Evolutionary conservation across 2,888 invertebrate genomes (phyloP), one percentile per base, ranked within the genome.

Genomic region (Gerris lacustris): DNA sequence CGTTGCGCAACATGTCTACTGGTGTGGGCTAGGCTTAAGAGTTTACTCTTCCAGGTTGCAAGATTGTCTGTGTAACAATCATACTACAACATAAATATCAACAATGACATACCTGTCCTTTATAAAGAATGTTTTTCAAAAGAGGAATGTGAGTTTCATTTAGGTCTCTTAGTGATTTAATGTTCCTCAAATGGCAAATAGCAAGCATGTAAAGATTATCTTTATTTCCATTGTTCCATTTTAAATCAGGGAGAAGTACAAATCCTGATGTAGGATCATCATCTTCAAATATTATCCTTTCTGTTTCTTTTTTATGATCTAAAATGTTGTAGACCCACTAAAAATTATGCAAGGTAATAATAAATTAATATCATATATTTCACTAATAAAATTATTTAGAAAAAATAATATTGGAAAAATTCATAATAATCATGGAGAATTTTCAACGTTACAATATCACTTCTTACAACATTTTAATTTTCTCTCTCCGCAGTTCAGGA

Each of bases 321-420:
- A 99, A 80, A 73, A 99, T 94, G 80, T 99, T 99, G 80, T 93
- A 91, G 0, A 98, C 91, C 99, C 99, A 99, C 93, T 96, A 82
- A 31, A 87, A 86, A n/a, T n/a, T n/a, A n/a, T n/a, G 43, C 6
- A 66, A 7, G 9, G 44, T 9, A 31, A 31, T 18, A n/a, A 44
- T 45, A n/a, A 64, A 31, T 31, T 31, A 31, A 31, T 63, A 9
- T 62, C 0, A 15, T 5, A 47, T 43, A 6, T 17, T 44, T 31
- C 2, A 62, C 6, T 6, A 15, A 47, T 18, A 68, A 0, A 9
- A 18, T 63, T 71, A 67, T 45, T 67, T 67, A 68, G 67, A 63
- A 45, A 55, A 62, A 72, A 62, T 63, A 63, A 18, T 31, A 31
- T 15, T 9, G 15, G 18, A 44, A 75, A 69, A 62, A 31, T 31